Evolutionary conservation across 2,113 vertebrate species (phyloP).

Genomic region (Semicossyphus pulcher): DNA sequence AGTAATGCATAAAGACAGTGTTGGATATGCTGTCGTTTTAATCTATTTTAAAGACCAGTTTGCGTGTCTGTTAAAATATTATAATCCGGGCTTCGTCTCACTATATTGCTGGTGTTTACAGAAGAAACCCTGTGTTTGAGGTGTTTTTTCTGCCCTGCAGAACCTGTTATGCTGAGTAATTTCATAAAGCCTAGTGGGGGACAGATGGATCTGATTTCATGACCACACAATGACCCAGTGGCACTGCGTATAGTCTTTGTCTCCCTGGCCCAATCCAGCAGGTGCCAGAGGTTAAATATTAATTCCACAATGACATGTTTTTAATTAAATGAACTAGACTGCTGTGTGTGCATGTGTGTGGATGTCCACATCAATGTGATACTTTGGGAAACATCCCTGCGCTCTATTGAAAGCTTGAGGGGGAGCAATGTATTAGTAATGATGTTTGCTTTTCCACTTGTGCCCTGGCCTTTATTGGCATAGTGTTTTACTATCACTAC

Average conservation of each 20-base stretch:
- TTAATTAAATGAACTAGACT: slow-evolving; percentile 81
- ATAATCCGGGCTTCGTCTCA: background rate
- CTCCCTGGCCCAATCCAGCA: slow-evolving; percentile 67
- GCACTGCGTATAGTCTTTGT: slow-evolving; percentile 67
- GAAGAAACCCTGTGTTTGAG: slow-evolving; percentile 1
- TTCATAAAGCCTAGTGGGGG: slow-evolving; percentile 63
- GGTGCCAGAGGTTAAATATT: slow-evolving; percentile 85
- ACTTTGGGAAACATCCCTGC: slow-evolving; percentile 77
- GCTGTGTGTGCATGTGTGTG: slow-evolving; percentile 67
- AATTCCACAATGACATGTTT: slow-evolving; percentile 81
- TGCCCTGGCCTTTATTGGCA: slow-evolving; percentile 64
- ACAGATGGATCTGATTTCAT: slow-evolving; percentile 77
- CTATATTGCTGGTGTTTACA: slow-evolving; percentile 17
- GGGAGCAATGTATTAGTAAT: slow-evolving; percentile 82
- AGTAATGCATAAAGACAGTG: slow-evolving; percentile 10
- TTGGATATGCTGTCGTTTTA: slow-evolving; percentile 9
- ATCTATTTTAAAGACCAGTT: background rate
- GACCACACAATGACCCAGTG: slow-evolving; percentile 75
- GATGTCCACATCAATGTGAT: slow-evolving; percentile 76
- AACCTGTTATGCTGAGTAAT: slow-evolving; percentile 45
- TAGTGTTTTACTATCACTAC: slow-evolving; percentile 77
- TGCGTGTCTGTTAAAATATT: background rate
- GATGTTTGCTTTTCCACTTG: slow-evolving; percentile 83
- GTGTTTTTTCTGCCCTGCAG: slow-evolving; percentile 18
- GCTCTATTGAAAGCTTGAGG: slow-evolving; percentile 72